These are phyloP conservation scores for Tyto alba DNA, from an alignment of 2,113 vertebrate species.

Conservation along the genomic window DNA sequence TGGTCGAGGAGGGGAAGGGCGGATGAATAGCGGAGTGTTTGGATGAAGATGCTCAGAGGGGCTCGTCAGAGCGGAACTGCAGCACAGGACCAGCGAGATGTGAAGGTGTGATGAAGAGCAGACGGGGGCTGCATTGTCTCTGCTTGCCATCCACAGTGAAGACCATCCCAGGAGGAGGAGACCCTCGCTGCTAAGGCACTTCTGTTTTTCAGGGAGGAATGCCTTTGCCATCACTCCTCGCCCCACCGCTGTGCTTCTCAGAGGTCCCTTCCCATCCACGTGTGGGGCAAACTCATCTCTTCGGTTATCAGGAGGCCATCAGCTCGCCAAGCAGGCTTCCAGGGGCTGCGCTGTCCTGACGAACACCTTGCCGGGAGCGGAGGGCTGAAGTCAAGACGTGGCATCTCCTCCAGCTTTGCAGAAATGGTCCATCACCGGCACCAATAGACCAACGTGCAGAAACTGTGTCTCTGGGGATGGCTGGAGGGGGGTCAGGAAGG, in stretches of 20 bases:
- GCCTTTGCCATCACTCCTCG: neutral
- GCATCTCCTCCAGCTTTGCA: neutral
- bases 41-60: neutral
- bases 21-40: neutral
- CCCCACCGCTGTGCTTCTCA: neutral
- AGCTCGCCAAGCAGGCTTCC: neutral
- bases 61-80: neutral
- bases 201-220: neutral
- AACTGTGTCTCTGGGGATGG: neutral
- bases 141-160: neutral
- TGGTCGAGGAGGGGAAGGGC: neutral
- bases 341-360: too few relatives aligned
- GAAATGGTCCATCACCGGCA: neutral
- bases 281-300: neutral
- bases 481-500: neutral
- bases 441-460: neutral
- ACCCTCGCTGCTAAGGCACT: neutral
- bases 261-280: neutral
- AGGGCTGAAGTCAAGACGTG: neutral
- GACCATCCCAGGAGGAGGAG: neutral
- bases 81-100: neutral
- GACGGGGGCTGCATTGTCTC: neutral
- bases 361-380: neutral
- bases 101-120: neutral
- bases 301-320: neutral